Evolutionary conservation across 1,140 invertebrate genomes (phyloP).

Genomic region (Akabosia matsudoensis): DNA sequence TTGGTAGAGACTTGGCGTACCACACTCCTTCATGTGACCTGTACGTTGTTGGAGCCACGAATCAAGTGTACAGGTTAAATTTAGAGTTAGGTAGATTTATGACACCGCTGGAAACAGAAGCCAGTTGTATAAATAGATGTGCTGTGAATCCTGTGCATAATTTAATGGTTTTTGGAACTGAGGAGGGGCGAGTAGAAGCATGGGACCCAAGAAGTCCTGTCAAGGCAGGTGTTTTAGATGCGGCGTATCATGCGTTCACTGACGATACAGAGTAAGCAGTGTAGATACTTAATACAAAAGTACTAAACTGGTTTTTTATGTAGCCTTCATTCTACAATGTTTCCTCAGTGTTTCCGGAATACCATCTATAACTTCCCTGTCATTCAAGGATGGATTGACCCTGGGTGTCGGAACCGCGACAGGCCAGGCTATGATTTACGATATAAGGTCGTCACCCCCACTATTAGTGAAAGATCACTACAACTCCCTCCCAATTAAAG

Average conservation of each 20-base stretch:
- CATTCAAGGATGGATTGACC: constrained; percentile 75
- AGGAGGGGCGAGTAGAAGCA: constrained; percentile 87
- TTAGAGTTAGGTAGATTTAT: constrained; percentile 92
- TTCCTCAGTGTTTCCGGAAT: constrained; percentile 60
- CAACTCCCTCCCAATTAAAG: constrained; percentile 87
- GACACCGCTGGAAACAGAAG: constrained; percentile 72
- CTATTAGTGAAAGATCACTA: constrained; percentile 89
- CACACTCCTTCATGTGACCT: constrained; percentile 87
- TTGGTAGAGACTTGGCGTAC: constrained; percentile 90
- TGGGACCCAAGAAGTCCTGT: constrained; percentile 85
- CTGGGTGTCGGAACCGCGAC: constrained; percentile 88
- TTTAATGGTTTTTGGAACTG: constrained; percentile 81
- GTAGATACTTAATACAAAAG: constrained; percentile 15
- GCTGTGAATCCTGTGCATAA: constrained; percentile 85
- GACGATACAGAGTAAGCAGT: constrained; percentile 60
- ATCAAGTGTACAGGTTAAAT: constrained; percentile 92
- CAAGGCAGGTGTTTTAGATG: constrained; percentile 78
- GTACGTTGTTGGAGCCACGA: constrained; percentile 79
- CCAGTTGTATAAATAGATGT: constrained; percentile 77
- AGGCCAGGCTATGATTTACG: constrained; percentile 91
- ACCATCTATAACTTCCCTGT: constrained; percentile 74
- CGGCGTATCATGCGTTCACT: constrained; percentile 66
- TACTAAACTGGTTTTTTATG: constrained; percentile 26
- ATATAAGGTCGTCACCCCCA: constrained; percentile 87
- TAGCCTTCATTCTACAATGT: constrained; percentile 32